Percentiles rank a stretch among this genome's conserved stretches.
phyloP scores from a whole-genome alignment of 92 coral and sea anemone species.

The Parazoanthus atlanticus region DNA sequence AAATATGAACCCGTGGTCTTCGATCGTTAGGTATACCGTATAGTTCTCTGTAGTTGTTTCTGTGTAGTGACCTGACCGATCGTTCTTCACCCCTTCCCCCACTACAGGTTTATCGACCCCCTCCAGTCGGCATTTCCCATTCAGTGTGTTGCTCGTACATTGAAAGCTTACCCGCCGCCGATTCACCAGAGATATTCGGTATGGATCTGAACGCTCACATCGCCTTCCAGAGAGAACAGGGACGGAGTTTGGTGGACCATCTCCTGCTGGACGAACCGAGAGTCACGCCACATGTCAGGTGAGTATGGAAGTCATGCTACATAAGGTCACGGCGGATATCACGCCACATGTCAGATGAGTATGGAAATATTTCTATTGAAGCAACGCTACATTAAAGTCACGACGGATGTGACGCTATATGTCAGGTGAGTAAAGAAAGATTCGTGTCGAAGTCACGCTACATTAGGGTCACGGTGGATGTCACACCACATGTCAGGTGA shows the following conservation, averaged over 20 bases:
- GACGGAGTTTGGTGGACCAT: constrained; percentile 65
- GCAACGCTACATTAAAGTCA: neutral
- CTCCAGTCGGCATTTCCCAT: constrained; percentile 86
- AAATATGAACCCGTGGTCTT: too few relatives aligned
- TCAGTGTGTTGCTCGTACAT: constrained; percentile 93
- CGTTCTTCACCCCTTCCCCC: neutral
- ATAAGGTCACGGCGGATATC: constrained; percentile 24
- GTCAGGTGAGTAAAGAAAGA: constrained; percentile 27
- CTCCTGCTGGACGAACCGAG: constrained; percentile 74
- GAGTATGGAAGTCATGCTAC: constrained; percentile 19
- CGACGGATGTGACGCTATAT: neutral
- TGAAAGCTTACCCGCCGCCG: constrained; percentile 83
- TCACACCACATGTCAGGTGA: constrained; percentile 53
- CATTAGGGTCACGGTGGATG: constrained; percentile 19
- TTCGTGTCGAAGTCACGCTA: neutral
- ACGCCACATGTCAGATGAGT: constrained; percentile 47
- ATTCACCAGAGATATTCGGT: constrained; percentile 91
- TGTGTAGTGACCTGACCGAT: neutral
- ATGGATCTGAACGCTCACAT: constrained; percentile 90
- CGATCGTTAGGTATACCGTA: too few relatives aligned
- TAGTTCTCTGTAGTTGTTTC: neutral
- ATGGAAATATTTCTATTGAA: neutral
- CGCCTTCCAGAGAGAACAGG: constrained; percentile 75
- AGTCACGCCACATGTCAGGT: constrained; percentile 56
- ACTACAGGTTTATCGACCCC: constrained; percentile 89